phyloP scores from a whole-genome alignment of 2,797 vertebrate genomes.

The Takifugu rubripes region DNA sequence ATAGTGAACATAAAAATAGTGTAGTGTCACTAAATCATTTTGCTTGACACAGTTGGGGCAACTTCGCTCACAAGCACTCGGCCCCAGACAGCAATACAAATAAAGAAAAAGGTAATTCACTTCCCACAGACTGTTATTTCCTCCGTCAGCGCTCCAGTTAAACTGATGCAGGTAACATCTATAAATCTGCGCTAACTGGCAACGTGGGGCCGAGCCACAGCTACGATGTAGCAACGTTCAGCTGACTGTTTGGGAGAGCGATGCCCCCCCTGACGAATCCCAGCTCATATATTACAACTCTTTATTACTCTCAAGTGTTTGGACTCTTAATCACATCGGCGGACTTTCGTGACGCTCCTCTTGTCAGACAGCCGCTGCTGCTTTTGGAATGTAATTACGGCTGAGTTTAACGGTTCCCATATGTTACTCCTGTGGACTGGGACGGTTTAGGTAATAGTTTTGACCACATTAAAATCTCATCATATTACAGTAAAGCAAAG shows the following conservation, averaged over 20 bases:
- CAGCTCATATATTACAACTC: constrained; percentile 53
- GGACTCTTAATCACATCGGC: constrained; percentile 52
- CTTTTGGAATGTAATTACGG: constrained; percentile 19
- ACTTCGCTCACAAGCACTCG: not conserved
- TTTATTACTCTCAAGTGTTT: constrained; percentile 49
- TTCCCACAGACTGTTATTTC: not conserved
- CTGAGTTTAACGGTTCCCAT: constrained; percentile 23
- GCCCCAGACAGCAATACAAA: not conserved
- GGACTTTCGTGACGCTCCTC: constrained; percentile 13
- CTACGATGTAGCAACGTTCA: constrained; percentile 16
- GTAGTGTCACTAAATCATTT: not conserved
- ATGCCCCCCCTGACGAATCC: constrained; percentile 52
- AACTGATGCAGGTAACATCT: constrained; percentile 3
- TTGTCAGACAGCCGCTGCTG: constrained; percentile 11
- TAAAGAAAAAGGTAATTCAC: constrained; percentile 1
- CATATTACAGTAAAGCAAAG: constrained; percentile 6
- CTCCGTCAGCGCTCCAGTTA: constrained; percentile 5
- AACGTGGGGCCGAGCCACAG: constrained; percentile 2
- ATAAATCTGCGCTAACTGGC: constrained; percentile 22
- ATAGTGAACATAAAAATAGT: too few relatives aligned
- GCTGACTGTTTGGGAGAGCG: constrained; percentile 33
- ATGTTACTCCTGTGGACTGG: constrained; percentile 4
- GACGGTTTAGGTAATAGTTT: constrained; percentile 14
- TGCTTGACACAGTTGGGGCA: not conserved
- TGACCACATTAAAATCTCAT: constrained; percentile 17